Conservation (phyloP, 92 coral and sea anemone species). For the Actinostola sp. region DNA sequence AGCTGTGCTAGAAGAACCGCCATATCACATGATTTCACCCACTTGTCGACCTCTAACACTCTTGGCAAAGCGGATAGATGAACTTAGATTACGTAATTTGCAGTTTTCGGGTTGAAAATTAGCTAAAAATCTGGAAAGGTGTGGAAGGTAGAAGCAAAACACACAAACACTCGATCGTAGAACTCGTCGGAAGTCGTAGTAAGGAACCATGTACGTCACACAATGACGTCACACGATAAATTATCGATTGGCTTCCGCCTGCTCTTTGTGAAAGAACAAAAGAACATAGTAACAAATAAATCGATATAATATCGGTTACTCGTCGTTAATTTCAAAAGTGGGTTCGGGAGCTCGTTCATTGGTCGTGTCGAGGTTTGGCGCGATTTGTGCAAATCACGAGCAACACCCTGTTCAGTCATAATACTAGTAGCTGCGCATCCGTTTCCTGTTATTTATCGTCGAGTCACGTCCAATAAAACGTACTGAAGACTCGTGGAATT, state of each 20-base stretch:
- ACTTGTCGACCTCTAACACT: not conserved
- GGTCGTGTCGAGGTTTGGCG: slow-evolving; percentile 56
- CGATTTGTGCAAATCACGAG: slow-evolving; percentile 59
- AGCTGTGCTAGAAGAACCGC: not conserved
- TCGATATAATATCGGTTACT: not conserved
- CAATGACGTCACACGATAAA: slow-evolving; percentile 28
- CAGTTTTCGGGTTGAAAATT: slow-evolving; percentile 4
- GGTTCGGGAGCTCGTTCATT: slow-evolving; percentile 6
- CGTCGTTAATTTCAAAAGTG: not conserved
- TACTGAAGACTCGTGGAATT: no score
- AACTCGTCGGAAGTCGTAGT: no score
- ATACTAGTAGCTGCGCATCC: not conserved
- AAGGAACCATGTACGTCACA: slow-evolving; percentile 3
- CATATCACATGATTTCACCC: slow-evolving; percentile 33
- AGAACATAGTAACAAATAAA: not conserved
- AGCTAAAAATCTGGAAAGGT: slow-evolving; percentile 20
- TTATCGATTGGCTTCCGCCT: slow-evolving; percentile 14
- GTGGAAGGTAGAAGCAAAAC: slow-evolving; percentile 49
- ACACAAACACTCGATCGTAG: slow-evolving; percentile 11
- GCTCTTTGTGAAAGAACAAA: not conserved
- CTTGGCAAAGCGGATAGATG: slow-evolving; percentile 20
- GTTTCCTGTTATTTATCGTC: not conserved
- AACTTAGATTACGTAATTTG: slow-evolving; percentile 10
- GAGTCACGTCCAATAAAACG: slow-evolving; percentile 3
- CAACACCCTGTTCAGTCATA: slow-evolving; percentile 28